A percentile compares a stretch with the other conserved stretches of the same genome.
phyloP scores from a whole-genome alignment of 2,797 vertebrate species.

The Siniperca undulata region DNA sequence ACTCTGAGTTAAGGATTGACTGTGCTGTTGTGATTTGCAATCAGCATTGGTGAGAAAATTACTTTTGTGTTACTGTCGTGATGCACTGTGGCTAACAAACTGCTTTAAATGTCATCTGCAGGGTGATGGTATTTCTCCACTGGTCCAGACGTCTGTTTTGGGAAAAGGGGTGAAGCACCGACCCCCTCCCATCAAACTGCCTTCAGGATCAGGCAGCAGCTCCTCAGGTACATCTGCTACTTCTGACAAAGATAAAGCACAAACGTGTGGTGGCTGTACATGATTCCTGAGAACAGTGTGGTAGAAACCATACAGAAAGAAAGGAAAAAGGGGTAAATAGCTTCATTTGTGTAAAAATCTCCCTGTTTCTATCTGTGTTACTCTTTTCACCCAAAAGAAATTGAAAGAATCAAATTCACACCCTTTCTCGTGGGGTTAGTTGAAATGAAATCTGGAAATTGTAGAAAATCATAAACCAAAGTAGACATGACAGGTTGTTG shows the following conservation, averaged over 20 bases:
- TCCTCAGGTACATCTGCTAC: slow-evolving; percentile 82
- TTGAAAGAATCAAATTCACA: background rate
- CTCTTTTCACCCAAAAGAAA: background rate
- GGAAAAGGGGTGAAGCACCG: slow-evolving; percentile 97
- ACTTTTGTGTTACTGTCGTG: background rate
- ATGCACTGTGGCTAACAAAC: slow-evolving; percentile 1
- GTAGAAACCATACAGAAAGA: background rate
- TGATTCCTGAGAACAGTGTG: background rate
- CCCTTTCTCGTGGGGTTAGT: background rate
- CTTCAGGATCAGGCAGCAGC: slow-evolving; percentile 89
- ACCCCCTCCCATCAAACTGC: slow-evolving; percentile 97
- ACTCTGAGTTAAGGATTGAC: background rate
- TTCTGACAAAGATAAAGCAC: background rate
- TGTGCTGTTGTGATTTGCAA: background rate
- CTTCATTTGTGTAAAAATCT: background rate
- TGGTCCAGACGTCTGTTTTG: slow-evolving; percentile 93
- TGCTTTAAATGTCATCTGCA: slow-evolving; percentile 68
- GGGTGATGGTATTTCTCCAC: slow-evolving; percentile 90
- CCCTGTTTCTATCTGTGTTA: background rate
- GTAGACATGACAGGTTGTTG: slow-evolving; percentile 9
- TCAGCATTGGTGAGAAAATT: background rate
- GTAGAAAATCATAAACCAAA: slow-evolving; percentile 4
- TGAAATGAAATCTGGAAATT: slow-evolving; percentile 16
- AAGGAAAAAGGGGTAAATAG: background rate
- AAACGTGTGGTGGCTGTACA: background rate